Percentiles rank a stretch among this genome's conserved stretches.
These are phyloP conservation scores for Poicephalus gulielmi DNA, from an alignment of 2,113 vertebrate species.

Conservation along the genomic window DNA sequence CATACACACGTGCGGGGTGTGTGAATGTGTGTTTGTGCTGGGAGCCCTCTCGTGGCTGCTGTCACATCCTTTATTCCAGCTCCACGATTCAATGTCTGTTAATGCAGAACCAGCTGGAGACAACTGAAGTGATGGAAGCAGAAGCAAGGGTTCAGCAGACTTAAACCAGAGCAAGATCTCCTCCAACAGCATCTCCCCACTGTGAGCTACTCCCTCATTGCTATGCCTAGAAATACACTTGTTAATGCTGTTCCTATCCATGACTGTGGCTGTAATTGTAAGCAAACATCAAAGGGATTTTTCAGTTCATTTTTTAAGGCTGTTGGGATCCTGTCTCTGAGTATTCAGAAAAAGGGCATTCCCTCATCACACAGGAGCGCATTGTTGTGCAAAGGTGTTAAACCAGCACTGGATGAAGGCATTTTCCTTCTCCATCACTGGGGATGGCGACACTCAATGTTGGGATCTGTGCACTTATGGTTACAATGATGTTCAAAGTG, in stretches of 20 bases:
- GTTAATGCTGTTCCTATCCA: background rate
- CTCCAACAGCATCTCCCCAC: background rate
- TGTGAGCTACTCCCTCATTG: background rate
- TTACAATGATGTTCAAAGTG: background rate
- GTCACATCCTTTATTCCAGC: background rate
- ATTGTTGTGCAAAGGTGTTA: background rate
- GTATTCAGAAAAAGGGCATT: background rate
- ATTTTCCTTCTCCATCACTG: background rate
- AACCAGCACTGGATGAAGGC: background rate
- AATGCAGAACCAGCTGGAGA: background rate
- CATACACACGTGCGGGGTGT: fast-evolving
- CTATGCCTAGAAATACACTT: background rate
- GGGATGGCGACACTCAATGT: background rate
- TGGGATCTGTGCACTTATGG: too few species aligned
- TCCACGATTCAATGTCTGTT: fast-evolving
- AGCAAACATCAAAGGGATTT: background rate
- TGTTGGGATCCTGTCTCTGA: background rate
- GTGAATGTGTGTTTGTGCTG: background rate
- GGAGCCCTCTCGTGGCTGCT: conserved; percentile 55
- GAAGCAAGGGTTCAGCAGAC: background rate
- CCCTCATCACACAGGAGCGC: background rate
- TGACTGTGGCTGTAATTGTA: background rate
- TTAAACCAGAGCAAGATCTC: fast-evolving
- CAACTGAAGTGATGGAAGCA: fast-evolving
- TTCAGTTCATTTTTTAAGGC: background rate